Percentiles rank a stretch among this genome's conserved stretches.
phyloP scores from a whole-genome alignment of 2,113 vertebrate species.

The Furnarius figulus region DNA sequence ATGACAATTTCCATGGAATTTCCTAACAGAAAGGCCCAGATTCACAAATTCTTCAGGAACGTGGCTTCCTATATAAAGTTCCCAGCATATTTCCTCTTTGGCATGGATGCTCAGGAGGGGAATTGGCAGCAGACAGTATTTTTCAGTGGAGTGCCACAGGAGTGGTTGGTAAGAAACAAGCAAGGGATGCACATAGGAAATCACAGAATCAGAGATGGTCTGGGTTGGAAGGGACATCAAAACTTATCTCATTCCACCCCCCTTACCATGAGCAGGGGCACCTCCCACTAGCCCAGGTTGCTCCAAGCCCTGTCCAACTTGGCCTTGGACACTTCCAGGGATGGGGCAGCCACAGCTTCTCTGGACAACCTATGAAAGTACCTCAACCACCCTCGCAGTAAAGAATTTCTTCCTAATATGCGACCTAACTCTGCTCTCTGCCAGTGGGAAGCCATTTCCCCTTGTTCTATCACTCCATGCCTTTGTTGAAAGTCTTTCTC shows the following conservation, averaged over 20 bases:
- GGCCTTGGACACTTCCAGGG: not conserved
- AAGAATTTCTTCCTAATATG: rapidly evolving
- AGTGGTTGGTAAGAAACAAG: not conserved
- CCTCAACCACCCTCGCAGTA: not conserved
- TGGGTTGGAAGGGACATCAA: not conserved
- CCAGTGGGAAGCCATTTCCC: not conserved
- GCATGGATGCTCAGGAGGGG: not conserved
- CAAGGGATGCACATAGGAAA: rapidly evolving
- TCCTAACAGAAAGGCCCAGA: not conserved
- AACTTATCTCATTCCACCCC: rapidly evolving
- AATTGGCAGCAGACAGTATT: not conserved
- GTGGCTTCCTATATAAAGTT: not conserved
- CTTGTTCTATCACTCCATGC: not conserved
- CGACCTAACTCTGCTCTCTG: rapidly evolving
- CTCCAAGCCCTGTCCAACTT: not conserved
- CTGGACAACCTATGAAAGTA: not conserved
- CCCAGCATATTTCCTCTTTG: not conserved
- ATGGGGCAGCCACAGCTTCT: not conserved
- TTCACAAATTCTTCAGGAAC: not conserved
- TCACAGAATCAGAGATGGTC: not conserved
- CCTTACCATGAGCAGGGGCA: not conserved
- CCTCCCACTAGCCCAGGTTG: rapidly evolving
- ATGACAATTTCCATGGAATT: not conserved
- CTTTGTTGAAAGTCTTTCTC: not conserved
- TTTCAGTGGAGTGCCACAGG: not conserved